Conservation (phyloP, 1,140 invertebrate species). For the Heliconius nattereri region DNA sequence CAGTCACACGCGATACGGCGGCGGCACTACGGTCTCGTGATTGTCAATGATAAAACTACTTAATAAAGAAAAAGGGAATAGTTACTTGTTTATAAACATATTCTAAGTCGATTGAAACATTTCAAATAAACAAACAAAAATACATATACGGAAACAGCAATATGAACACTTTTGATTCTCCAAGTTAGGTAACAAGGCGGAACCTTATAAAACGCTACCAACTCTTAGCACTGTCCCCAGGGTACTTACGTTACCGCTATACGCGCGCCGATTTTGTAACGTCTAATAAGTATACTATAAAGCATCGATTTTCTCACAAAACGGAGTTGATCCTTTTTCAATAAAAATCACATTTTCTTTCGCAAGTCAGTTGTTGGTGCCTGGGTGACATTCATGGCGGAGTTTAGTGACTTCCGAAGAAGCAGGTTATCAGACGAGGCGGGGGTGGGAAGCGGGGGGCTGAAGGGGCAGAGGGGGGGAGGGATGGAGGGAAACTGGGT, state of each 20-base stretch:
- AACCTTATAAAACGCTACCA: constrained; percentile 19
- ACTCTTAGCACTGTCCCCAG: constrained; percentile 34
- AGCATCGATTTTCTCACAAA: constrained; percentile 67
- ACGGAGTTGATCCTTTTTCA: constrained; percentile 66
- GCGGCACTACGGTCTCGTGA: too few relatives aligned
- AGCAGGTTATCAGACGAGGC: constrained; percentile 76
- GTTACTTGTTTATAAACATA: too few relatives aligned
- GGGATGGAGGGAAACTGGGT: constrained; percentile 59
- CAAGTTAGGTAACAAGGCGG: background rate
- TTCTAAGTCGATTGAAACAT: background rate
- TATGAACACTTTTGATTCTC: background rate
- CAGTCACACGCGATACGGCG: too few relatives aligned
- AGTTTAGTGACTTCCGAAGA: constrained; percentile 80
- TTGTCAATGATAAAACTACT: too few relatives aligned
- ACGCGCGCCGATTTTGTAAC: constrained; percentile 55
- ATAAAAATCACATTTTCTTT: constrained; percentile 78
- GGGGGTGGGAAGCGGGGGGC: constrained; percentile 38
- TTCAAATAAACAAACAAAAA: background rate
- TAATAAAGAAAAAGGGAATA: too few relatives aligned
- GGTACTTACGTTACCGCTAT: constrained; percentile 30
- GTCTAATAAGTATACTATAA: constrained; percentile 58
- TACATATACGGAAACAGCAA: background rate
- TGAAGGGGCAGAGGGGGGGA: constrained; percentile 38
- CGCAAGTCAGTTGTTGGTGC: constrained; percentile 65
- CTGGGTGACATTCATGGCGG: constrained; percentile 72